Evolutionary conservation across 1,140 invertebrate genomes (phyloP).

Genomic region (Pachyrhynchus sulphureomaculatus): DNA sequence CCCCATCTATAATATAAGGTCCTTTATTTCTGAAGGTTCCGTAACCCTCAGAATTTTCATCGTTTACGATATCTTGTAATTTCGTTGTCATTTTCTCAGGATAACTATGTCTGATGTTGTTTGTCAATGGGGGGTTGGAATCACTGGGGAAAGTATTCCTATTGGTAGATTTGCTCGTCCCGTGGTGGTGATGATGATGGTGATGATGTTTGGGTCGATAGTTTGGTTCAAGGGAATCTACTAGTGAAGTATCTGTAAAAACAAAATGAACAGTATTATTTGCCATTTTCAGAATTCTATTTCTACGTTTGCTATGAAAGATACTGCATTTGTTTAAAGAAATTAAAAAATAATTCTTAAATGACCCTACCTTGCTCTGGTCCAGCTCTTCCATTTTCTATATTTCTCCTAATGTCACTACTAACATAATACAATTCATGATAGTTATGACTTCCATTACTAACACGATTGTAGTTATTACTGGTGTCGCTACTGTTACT

Average conservation of each 20-base stretch:
- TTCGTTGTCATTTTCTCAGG: neutral
- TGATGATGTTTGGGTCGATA: constrained; percentile 30
- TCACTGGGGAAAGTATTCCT: constrained; percentile 22
- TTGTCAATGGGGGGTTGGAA: neutral
- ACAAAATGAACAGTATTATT: neutral
- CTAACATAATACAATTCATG: constrained; percentile 27
- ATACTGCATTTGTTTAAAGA: too few species aligned
- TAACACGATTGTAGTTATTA: constrained; percentile 28
- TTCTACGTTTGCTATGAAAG: too few species aligned
- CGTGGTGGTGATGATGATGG: constrained; percentile 12
- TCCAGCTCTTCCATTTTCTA: neutral
- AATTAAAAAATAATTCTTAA: too few species aligned
- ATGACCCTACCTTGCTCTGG: neutral
- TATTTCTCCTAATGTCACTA: neutral
- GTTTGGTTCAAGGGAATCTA: constrained; percentile 37
- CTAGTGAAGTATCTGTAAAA: constrained; percentile 4
- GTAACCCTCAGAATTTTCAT: constrained; percentile 43
- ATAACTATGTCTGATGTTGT: constrained; percentile 4
- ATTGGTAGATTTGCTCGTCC: neutral
- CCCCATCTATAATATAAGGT: constrained; percentile 46
- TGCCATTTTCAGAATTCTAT: too few species aligned
- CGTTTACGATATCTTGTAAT: neutral
- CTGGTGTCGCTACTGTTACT: constrained; percentile 19
- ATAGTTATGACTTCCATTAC: constrained; percentile 23
- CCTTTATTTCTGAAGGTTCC: constrained; percentile 47